Evolutionary conservation across 2,888 invertebrate species (phyloP), one percentile per base, ranked within the genome.

Genomic region (Apodemia mormo): DNA sequence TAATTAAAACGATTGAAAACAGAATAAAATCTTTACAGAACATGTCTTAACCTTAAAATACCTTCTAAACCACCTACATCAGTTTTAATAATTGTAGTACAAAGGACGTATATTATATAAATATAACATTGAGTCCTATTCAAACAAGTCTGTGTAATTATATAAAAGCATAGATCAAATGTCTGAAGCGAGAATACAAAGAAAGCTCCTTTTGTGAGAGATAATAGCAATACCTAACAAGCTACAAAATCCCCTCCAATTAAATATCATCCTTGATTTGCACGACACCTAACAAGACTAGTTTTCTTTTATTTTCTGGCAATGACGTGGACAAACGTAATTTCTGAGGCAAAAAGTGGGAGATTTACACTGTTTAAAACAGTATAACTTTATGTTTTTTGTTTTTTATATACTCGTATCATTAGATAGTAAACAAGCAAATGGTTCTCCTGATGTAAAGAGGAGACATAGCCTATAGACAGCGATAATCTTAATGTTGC

Each of bases 141-240:
- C 37, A 61, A 58, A 56, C 56, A 61, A 37, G 61, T 61, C 37
- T 37, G 6, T 33, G 37, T 61, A 14, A 33, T 61, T 61, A 37
- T 61, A 61, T 61, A 61, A 61, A 61, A 12, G 33, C 61, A 33
- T 33, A 61, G 61, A 61, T 61, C 61, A 61, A 61, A 61, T 61
- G 33, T 61, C 58, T 30, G 58, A 30, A 29, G 10, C 58, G 4
- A 33, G 58, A 30, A 58, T 30, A 58, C 58, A 58, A 58, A 58
- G 58, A 12, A 30, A 58, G 58, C 58, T 58, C 58, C 58, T 58
- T 58, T 58, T 58, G 58, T 58, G 12, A 58, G 58, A 33, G 14
- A 49, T 49, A 58, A 30, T 58, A 30, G 58, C 10, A 30, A 30
- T 58, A 33, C 30, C 58, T 58, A 58, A 58, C 58, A 30, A 58